phyloP scores from a whole-genome alignment of 2,888 invertebrate genomes.

The Fissipunctia ypsillon region DNA sequence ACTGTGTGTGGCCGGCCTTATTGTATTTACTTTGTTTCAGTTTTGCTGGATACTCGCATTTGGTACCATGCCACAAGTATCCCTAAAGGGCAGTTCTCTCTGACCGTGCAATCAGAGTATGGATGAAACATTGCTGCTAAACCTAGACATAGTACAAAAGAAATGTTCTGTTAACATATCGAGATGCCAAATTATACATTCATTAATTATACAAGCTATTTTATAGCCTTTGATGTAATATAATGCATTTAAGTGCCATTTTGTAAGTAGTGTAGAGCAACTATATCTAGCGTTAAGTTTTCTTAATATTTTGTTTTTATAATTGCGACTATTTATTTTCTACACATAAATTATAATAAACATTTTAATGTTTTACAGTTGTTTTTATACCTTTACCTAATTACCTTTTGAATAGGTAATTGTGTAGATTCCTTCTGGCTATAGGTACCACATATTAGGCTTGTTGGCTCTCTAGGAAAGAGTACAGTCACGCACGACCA shows the following conservation, averaged over 20 bases:
- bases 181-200: slow-evolving; percentile 84
- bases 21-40: slow-evolving; percentile 85
- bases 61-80: slow-evolving; percentile 98
- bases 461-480: too few relatives aligned
- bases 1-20: too few relatives aligned
- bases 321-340: slow-evolving; percentile 73
- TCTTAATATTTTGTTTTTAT: slow-evolving; percentile 73
- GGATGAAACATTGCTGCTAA: slow-evolving; percentile 88
- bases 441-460: too few relatives aligned
- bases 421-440: not conserved
- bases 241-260: slow-evolving; percentile 83
- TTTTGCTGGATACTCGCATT: slow-evolving; percentile 96
- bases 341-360: slow-evolving; percentile 44
- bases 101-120: slow-evolving; percentile 98
- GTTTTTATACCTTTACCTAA: slow-evolving; percentile 1
- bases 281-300: slow-evolving; percentile 78
- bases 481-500: not conserved
- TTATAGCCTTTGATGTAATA: slow-evolving; percentile 70
- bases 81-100: slow-evolving; percentile 94
- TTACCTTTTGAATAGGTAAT: not conserved
- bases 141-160: slow-evolving; percentile 76
- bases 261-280: slow-evolving; percentile 84
- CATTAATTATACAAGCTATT: slow-evolving; percentile 70
- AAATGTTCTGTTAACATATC: slow-evolving; percentile 83
- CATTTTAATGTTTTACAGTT: slow-evolving; percentile 27